Evolutionary conservation across 1,140 invertebrate genomes (phyloP), one percentile per base, ranked within the genome.

Genomic region (Nasonia vitripennis): DNA sequence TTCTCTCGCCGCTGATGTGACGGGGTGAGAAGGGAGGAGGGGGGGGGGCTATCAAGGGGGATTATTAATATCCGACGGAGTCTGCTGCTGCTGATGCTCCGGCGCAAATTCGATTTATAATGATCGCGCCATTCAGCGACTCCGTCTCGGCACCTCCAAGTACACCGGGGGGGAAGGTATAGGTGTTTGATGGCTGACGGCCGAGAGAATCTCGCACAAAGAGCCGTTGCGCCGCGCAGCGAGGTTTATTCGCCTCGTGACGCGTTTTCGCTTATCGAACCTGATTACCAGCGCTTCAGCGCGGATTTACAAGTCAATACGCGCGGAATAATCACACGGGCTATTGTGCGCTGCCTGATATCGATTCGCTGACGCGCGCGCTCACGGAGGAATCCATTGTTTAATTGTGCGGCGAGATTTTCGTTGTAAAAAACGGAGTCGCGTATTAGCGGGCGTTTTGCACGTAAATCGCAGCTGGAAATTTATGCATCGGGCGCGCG

Each of bases 1-100:
- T 37, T 37, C 34, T 37, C 34, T 37, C 51, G 51, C 17, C 12
- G 17, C 17, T 55, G 51, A 55, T 55, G 62, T 20, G 84, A 48
- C 51, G 78, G 85, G 78, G 81, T 67, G 81, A 77, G 82, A 84
- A 78, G 68, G 41, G n/a, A 27, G 74, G 27, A 45, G 20, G 11
- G 17, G n/a, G 23, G 68, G 45, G 81, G 74, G 83, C 55, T 62
- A 20, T 62, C 80, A 73, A 73, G 77, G 78, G 68, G 51, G 78
- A 83, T 86, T 84, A 87, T 87, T 87, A 87, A 87, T 87, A 87
- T 85, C 83, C 83, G 75, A 84, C 75, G 51, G 23, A 34, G 68
- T 62, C 55, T 71, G 23, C 23, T 37, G 34, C 34, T 0, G 34
- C 23, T 27, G 68, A 34, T 71, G 68, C 55, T 62, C 31, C 14